A percentile compares a stretch with the other conserved stretches of the same genome.
Evolutionary conservation across 2,888 invertebrate species (phyloP).

Genomic region (Trichogramma evanescens): DNA sequence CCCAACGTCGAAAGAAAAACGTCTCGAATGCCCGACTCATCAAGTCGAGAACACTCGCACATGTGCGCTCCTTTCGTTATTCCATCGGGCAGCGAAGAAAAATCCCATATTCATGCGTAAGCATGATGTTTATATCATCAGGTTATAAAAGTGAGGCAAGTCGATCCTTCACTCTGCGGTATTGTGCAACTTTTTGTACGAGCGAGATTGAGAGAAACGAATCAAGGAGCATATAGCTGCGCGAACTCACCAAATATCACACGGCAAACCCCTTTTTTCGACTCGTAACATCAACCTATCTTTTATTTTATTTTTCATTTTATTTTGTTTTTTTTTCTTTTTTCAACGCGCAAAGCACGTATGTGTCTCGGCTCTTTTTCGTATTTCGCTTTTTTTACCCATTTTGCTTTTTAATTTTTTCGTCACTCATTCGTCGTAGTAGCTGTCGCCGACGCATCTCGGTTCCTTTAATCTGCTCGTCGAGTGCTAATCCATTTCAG

Average conservation of each 20-base stretch:
- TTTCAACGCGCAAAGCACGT: background rate
- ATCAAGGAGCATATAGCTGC: background rate
- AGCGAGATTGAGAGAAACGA: slow-evolving; percentile 32
- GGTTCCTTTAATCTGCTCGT: slow-evolving; percentile 7
- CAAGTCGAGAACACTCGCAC: background rate
- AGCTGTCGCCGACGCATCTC: too few relatives aligned
- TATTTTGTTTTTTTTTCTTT: background rate
- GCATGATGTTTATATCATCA: background rate
- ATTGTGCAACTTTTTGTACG: slow-evolving; percentile 45
- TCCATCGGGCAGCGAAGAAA: slow-evolving; percentile 17
- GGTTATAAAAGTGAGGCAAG: slow-evolving; percentile 39
- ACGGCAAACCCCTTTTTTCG: too few relatives aligned
- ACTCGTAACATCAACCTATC: too few relatives aligned
- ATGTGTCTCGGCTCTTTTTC: background rate
- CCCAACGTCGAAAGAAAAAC: slow-evolving; percentile 9
- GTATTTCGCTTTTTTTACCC: background rate
- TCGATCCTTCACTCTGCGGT: slow-evolving; percentile 39
- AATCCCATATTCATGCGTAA: too few relatives aligned
- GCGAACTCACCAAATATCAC: background rate
- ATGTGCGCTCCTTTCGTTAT: background rate
- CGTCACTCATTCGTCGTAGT: slow-evolving; percentile 7
- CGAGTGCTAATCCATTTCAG: too few relatives aligned
- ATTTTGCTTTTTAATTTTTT: slow-evolving; percentile 15
- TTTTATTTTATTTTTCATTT: background rate
- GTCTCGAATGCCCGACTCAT: background rate